Evolutionary conservation across 2,888 invertebrate species (phyloP), one percentile per base, ranked within the genome.

Genomic region (Philhelius pedissequus): DNA sequence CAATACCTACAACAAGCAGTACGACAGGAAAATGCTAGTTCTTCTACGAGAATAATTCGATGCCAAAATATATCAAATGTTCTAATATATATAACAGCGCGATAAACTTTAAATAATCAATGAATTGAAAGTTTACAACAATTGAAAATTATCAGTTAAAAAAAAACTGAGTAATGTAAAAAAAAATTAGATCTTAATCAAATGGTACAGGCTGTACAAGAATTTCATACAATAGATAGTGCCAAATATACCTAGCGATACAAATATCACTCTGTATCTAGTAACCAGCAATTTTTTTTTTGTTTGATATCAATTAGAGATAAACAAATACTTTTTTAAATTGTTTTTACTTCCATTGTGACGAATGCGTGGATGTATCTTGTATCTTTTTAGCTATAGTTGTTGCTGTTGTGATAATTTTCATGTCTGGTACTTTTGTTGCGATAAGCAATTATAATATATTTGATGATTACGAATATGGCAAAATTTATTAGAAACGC

Each of bases 381-480:
- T 60, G 40, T 79, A 22, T 38, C 25, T 27, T 35, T 48, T 25
- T 32, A 2, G 3, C 27, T 4, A 50, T 25, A n/a, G 22, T 22
- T 27, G 0, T 4, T 48, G 48, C n/a, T 7, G 22, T 6, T 25
- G 48, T 22, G 25, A 13, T 48, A 15, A 58, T 22, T 40, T 30
- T 38, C 45, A 3, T 27, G 50, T 66, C 35, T 66, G 38, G 13
- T 30, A 38, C 64, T 81, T 43, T 73, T 79, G 66, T 73, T 73
- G 66, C 68, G 77, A 77, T 73, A 73, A 73, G 73, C 73, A 77
- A 77, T 82, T 77, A 81, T 71, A 76, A 60, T 32, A 58, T 78
- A 73, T n/a, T n/a, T n/a, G n/a, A n/a, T 48, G 58, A 73, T 58
- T 25, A n/a, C 22, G 45, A 70, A 64, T 64, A 71, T 68, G 22